Evolutionary conservation across 2,797 vertebrate genomes (phyloP).

Genomic region (Spondyliosoma cantharus): DNA sequence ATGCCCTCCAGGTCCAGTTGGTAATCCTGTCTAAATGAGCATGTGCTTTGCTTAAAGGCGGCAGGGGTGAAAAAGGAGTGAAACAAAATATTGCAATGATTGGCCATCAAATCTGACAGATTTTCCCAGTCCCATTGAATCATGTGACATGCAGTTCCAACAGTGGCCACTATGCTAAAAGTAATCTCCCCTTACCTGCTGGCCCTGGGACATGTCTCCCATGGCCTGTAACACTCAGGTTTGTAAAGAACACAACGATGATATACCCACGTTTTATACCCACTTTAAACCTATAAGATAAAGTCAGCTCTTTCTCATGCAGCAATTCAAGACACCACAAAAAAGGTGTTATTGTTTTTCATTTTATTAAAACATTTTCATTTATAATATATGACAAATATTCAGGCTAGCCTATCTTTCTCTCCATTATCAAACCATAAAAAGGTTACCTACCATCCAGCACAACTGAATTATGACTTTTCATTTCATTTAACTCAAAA

Average conservation of each 20-base stretch:
- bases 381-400: conserved; percentile 79
- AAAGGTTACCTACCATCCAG: conserved; percentile 62
- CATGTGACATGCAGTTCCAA: not conserved
- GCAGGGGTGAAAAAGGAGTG: too few species aligned
- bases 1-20: too few species aligned
- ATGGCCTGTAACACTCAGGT: not conserved
- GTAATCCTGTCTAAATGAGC: too few species aligned
- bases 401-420: conserved; percentile 65
- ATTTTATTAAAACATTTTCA: conserved; percentile 85
- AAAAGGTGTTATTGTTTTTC: conserved; percentile 36
- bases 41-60: too few species aligned
- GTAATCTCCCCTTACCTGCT: not conserved
- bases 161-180: not conserved
- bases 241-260: not conserved
- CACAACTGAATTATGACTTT: conserved; percentile 61
- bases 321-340: conserved; percentile 33
- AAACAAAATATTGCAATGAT: too few species aligned
- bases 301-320: not conserved
- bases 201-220: not conserved
- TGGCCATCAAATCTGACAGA: too few species aligned
- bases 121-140: not conserved
- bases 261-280: not conserved
- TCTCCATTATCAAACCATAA: conserved; percentile 70
- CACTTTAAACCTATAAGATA: not conserved
- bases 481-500: conserved; percentile 60